These are phyloP conservation scores for Micoletzkya japonica DNA, from an alignment of 2,888 invertebrate species.

Conservation along the genomic window DNA sequence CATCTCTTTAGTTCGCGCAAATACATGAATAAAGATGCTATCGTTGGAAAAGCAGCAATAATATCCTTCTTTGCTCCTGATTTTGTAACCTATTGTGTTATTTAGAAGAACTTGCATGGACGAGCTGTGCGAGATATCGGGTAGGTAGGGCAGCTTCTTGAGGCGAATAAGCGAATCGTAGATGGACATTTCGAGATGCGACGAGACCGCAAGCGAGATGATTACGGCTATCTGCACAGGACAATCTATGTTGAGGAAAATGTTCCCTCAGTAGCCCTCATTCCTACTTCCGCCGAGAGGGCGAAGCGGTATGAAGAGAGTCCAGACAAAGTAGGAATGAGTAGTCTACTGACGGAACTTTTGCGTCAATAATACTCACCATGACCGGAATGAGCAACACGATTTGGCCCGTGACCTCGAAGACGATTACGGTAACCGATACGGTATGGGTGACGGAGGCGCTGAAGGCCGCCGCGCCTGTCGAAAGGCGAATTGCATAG, in stretches of 20 bases:
- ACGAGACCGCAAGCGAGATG: slow-evolving; percentile 90
- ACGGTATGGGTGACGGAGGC: slow-evolving; percentile 89
- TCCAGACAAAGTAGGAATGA: no score
- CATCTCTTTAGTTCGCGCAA: no score
- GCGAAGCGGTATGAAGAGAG: no score
- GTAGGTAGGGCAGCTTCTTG: slow-evolving; percentile 93
- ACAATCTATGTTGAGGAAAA: no score
- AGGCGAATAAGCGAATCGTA: slow-evolving; percentile 98
- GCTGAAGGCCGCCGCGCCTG: slow-evolving; percentile 81
- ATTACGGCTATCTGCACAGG: slow-evolving; percentile 82
- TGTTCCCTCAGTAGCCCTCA: no score
- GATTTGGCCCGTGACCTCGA: slow-evolving; percentile 98
- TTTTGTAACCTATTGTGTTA: no score
- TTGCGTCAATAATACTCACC: no score
- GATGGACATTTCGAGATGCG: slow-evolving; percentile 90
- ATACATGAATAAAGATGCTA: no score
- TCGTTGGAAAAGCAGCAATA: no score
- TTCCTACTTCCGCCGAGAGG: no score
- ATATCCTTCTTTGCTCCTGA: no score
- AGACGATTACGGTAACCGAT: slow-evolving; percentile 94
- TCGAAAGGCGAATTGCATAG: not conserved
- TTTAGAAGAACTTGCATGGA: slow-evolving; percentile 44
- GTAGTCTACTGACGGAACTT: no score
- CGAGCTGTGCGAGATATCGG: slow-evolving; percentile 74
- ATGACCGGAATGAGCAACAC: slow-evolving; percentile 93